Evolutionary conservation across 2,797 vertebrate genomes (phyloP).

Genomic region (Antrozous pallidus): DNA sequence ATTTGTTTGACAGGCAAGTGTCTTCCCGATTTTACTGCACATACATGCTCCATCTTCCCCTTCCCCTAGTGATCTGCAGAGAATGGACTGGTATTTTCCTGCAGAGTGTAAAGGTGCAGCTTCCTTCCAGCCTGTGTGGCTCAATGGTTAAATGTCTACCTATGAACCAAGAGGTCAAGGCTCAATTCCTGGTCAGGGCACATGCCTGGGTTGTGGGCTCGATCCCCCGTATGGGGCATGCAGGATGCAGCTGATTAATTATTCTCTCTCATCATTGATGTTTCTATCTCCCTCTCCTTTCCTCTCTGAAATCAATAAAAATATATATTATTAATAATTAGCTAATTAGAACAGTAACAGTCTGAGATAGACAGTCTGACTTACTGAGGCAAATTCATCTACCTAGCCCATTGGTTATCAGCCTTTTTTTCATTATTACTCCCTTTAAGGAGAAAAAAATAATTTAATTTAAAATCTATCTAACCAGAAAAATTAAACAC

Average conservation of each 20-base stretch:
- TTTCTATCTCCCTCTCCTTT: neutral
- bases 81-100: neutral
- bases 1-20: neutral
- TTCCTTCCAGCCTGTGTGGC: neutral
- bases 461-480: neutral
- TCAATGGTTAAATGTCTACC: too few species aligned
- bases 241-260: too few species aligned
- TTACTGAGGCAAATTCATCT: neutral
- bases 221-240: too few species aligned
- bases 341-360: neutral
- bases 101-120: neutral
- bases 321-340: neutral
- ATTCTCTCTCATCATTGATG: too few species aligned
- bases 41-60: neutral
- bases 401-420: neutral
- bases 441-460: conserved; percentile 2
- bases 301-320: neutral
- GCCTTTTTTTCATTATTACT: neutral
- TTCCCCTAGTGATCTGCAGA: neutral
- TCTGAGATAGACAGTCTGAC: neutral
- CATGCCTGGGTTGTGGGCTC: too few species aligned
- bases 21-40: neutral
- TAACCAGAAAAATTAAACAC: conserved; percentile 32
- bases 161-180: too few species aligned
- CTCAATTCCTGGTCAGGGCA: too few species aligned